Percentiles rank a stretch among this genome's conserved stretches.
These are phyloP conservation scores for Leptopilina syphax DNA, from an alignment of 2,888 invertebrate genomes.

Conservation along the genomic window DNA sequence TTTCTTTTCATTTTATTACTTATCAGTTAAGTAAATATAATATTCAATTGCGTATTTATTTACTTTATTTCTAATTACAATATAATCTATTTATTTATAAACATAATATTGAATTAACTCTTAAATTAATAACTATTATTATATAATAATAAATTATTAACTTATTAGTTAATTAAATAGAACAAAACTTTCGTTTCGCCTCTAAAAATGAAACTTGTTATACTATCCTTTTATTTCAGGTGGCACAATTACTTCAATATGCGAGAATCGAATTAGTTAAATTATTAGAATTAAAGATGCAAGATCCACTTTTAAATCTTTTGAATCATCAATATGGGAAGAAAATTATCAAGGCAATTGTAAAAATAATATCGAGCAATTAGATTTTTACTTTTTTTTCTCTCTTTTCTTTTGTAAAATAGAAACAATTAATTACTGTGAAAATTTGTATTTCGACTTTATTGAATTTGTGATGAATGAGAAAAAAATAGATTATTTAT, in stretches of 20 bases:
- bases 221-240: slow-evolving; percentile 75
- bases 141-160: too few species aligned
- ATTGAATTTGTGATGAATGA: not conserved
- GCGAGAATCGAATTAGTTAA: slow-evolving; percentile 86
- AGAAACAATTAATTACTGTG: not conserved
- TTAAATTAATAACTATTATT: too few species aligned
- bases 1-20: not conserved
- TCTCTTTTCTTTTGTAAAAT: not conserved
- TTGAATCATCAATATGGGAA: slow-evolving; percentile 86
- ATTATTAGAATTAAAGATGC: slow-evolving; percentile 90
- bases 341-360: slow-evolving; percentile 86
- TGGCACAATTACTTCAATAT: slow-evolving; percentile 90
- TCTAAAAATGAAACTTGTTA: too few species aligned
- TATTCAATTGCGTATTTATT: too few species aligned
- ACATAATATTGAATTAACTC: too few species aligned
- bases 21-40: too few species aligned
- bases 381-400: not conserved
- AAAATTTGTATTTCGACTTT: not conserved
- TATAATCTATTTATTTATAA: too few species aligned
- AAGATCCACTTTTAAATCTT: slow-evolving; percentile 87
- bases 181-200: too few species aligned
- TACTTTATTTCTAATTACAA: too few species aligned
- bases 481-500: not conserved
- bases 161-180: too few species aligned
- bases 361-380: slow-evolving; percentile 81